Evolutionary conservation across 2,888 invertebrate species (phyloP).

Genomic region (Hydrotaea diabolus): DNA sequence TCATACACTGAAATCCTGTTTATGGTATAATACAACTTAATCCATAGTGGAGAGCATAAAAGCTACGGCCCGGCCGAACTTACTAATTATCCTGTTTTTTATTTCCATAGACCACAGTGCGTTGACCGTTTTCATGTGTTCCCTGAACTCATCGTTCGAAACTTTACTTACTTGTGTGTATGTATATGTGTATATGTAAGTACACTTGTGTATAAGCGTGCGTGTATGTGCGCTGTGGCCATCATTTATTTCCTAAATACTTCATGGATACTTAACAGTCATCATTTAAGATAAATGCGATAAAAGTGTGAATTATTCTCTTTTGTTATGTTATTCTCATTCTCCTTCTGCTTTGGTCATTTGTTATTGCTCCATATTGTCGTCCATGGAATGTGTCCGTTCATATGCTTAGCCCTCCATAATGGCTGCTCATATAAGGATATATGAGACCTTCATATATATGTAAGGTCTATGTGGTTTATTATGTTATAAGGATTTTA

Average conservation of each 20-base stretch:
- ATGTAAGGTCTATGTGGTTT: constrained; percentile 51
- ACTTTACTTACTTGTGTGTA: neutral
- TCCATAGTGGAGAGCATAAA: no score
- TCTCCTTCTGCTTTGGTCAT: neutral
- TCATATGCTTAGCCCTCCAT: constrained; percentile 36
- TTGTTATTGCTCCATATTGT: constrained; percentile 22
- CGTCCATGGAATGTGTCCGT: constrained; percentile 3
- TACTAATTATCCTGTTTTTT: no score
- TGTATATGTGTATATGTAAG: neutral
- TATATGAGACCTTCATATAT: neutral
- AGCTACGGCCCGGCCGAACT: no score
- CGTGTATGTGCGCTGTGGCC: neutral
- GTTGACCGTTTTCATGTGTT: no score
- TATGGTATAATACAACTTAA: no score
- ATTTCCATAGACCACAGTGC: no score
- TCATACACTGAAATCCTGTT: no score
- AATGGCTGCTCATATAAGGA: constrained; percentile 33
- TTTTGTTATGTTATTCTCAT: constrained; percentile 17
- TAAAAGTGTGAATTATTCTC: constrained; percentile 65
- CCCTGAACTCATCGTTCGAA: no score
- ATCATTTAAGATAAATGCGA: constrained; percentile 59
- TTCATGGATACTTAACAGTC: constrained; percentile 64
- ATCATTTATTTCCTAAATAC: constrained; percentile 62
- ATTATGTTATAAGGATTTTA: constrained; percentile 57
- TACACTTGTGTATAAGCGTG: neutral